These are phyloP conservation scores for Dipodomys spectabilis DNA, from an alignment of 2,113 vertebrate genomes.

Conservation along the genomic window DNA sequence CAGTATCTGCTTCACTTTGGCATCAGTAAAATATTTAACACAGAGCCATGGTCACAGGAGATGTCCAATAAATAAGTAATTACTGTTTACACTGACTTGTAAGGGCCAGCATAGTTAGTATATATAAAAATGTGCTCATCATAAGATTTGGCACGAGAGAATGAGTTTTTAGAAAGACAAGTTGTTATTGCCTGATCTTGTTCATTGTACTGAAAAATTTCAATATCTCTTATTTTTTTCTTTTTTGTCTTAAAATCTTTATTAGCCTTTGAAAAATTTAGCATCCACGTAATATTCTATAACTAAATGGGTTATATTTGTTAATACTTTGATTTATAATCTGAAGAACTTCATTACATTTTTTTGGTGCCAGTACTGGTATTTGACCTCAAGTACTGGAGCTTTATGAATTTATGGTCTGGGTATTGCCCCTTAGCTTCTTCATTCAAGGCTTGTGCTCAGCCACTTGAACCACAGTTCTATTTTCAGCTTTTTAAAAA, in stretches of 20 bases:
- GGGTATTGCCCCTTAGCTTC: too few relatives aligned
- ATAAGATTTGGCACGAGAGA: conserved; percentile 27
- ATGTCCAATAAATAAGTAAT: conserved; percentile 43
- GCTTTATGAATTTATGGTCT: too few relatives aligned
- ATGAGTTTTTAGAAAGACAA: not conserved
- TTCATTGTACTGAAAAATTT: not conserved
- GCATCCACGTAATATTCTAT: conserved; percentile 19
- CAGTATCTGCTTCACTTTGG: not conserved
- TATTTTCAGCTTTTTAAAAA: too few relatives aligned
- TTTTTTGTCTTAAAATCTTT: conserved; percentile 14
- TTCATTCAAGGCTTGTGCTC: too few relatives aligned
- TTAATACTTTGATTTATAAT: conserved; percentile 18
- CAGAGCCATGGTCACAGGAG: not conserved
- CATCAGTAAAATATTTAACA: not conserved
- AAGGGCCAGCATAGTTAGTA: not conserved
- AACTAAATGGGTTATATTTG: not conserved
- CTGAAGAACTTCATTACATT: not conserved
- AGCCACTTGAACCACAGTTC: too few relatives aligned
- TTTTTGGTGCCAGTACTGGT: too few relatives aligned
- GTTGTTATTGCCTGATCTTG: not conserved
- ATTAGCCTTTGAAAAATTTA: conserved; percentile 7
- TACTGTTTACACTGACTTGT: not conserved
- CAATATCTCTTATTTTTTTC: not conserved
- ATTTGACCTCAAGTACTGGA: too few relatives aligned
- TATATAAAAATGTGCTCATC: not conserved